phyloP scores from a whole-genome alignment of 2,797 vertebrate species.

The Sebastes steindachneri region DNA sequence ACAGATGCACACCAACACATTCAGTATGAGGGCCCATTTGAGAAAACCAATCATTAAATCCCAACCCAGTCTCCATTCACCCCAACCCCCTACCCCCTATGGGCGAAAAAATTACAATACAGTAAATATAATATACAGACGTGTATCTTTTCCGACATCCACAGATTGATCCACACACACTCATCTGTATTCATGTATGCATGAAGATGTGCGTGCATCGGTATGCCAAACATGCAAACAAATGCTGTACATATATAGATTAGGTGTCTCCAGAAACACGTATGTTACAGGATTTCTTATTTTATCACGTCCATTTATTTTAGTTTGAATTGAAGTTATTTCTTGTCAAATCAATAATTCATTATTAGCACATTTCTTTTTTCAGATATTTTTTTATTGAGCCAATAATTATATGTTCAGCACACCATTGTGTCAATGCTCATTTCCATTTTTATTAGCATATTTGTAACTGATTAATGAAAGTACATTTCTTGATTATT shows the following conservation, averaged over 20 bases:
- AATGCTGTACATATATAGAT: neutral
- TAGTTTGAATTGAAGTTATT: neutral
- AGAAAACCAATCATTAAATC: neutral
- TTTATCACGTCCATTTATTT: neutral
- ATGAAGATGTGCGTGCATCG: neutral
- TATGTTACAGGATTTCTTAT: neutral
- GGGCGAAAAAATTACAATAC: neutral
- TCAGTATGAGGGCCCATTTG: neutral
- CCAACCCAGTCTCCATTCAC: neutral
- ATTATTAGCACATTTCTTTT: too few species aligned
- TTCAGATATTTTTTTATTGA: too few species aligned
- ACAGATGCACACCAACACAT: neutral
- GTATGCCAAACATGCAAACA: neutral
- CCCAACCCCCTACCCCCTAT: neutral
- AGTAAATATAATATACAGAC: neutral
- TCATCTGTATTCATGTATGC: slow-evolving; percentile 4
- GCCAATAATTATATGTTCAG: too few species aligned
- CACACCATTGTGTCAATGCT: too few species aligned
- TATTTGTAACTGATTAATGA: neutral
- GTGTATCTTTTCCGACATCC: neutral
- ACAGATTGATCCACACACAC: neutral
- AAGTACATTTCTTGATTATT: neutral
- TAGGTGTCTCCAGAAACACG: neutral
- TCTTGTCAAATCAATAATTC: neutral
- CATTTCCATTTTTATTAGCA: neutral